Base-by-base conservation (phyloP, 2,113 vertebrate species). In the Serilophus lunatus region DNA sequence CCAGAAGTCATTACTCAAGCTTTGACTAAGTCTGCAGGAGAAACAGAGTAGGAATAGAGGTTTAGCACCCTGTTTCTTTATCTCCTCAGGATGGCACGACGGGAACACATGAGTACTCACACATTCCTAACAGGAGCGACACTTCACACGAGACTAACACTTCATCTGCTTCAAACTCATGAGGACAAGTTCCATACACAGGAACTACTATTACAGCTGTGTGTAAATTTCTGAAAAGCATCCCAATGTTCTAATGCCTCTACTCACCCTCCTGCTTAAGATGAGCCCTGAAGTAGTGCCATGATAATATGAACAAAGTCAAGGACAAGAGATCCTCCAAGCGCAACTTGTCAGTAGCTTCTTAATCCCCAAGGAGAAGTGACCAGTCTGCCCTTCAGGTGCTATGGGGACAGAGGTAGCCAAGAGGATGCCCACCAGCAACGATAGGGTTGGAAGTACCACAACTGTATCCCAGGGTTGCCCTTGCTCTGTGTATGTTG, bases 71-170 rank as follows among this genome's bases (percentile, higher is more conserved):
- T 13, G 18, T 22, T 74, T 50, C 36, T 22, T 40, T 1, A 3
- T 16, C 36, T 80, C 50, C 28, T 70, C 31, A 8, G 28, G 31
- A 35, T 3, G 1, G 24, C 0, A 0, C 19, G 22, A 23, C 24
- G 26, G 40, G 14, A 47, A 82, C 24, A 22, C 44, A 28, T 24
- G 13, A 72, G 64, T 12, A 28, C 22, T 15, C 42, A 5, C 44
- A 60, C 6, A 10, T 45, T 66, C 40, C 22, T 36, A 45, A 66
- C 38, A 63, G 16, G 19, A 75, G 5, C 42, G 86, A 44, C 0
- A 3, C 70, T 57, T 70, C 11, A 38, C 33, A 25, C 26, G 36
- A 3, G 31, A 42, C 31, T 29, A 69, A 40, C 3, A 29, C 44
- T n/a, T 71, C 33, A 66, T 18, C 22, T 26, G 10, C 61, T 82